These are phyloP conservation scores for Nipponacmea schrenckii DNA, from an alignment of 2,888 invertebrate species.

Conservation along the genomic window DNA sequence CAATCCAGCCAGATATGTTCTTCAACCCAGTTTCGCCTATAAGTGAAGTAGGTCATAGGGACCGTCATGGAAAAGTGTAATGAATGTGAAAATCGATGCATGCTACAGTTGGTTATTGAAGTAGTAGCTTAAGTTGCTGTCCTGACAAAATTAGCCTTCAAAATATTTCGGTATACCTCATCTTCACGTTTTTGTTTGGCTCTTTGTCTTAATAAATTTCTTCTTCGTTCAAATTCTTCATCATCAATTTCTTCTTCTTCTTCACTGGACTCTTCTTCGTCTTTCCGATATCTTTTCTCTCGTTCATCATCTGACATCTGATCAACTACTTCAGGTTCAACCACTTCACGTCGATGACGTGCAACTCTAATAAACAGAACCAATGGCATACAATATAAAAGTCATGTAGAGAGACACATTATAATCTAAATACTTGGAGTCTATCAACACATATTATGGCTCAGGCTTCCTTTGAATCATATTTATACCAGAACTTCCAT, in stretches of 20 bases:
- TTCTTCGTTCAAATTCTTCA: constrained; percentile 76
- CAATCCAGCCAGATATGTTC: too few relatives aligned
- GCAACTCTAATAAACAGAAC: constrained; percentile 47
- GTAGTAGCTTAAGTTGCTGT: too few relatives aligned
- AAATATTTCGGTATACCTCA: constrained; percentile 41
- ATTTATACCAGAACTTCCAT: too few relatives aligned
- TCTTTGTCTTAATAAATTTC: constrained; percentile 77
- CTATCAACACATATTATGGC: too few relatives aligned
- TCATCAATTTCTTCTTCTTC: constrained; percentile 66
- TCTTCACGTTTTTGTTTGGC: constrained; percentile 70
- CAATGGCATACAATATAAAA: background rate
- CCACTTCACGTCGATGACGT: constrained; percentile 59
- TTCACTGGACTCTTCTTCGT: constrained; percentile 54
- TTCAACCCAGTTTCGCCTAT: too few relatives aligned
- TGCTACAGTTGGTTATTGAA: too few relatives aligned
- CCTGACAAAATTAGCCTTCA: too few relatives aligned
- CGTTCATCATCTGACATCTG: constrained; percentile 72
- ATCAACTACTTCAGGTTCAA: constrained; percentile 74
- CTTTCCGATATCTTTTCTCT: constrained; percentile 40
- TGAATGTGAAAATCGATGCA: too few relatives aligned
- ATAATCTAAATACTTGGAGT: too few relatives aligned
- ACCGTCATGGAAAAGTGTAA: too few relatives aligned
- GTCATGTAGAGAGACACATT: background rate
- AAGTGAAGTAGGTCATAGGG: too few relatives aligned
- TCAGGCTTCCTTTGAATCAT: too few relatives aligned